Base-by-base conservation (phyloP, 2,113 vertebrate species). In the Macroglossus sobrinus region DNA sequence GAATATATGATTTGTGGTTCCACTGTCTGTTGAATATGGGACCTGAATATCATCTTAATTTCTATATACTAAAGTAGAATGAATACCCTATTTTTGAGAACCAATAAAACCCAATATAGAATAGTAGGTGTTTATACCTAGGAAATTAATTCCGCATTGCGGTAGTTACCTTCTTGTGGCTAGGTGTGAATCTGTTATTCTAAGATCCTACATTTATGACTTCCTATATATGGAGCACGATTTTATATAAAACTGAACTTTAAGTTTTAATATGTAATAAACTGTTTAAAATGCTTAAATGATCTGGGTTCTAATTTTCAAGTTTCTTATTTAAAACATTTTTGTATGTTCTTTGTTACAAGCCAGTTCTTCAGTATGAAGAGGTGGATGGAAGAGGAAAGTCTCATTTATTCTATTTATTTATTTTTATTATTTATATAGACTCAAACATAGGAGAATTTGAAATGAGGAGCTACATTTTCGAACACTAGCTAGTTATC, bases 1-100 rank as follows among this genome's bases (percentile, higher is more conserved):
- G 38, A 28, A 86, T 66, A 57, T 84, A 53, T 93, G 88, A 93
- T 93, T 95, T 64, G 69, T 11, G 43, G 33, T 96, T 93, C 80
- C 0, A 91, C 91, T 97, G 97, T 91, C 26, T 7, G 0, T 40
- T 19, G 43, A 33, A 12, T 81, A 19, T 57, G 24, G 24, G 14
- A 6, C 59, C 14, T 64, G 12, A 66, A 28, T 53, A 50, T 33
- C 12, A 35, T 90, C n/a, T 87, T 28, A 47, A 4, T 94, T 94
- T 72, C 19, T 74, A 28, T 4, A 43, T 63, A 90, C n/a, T 38
- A n/a, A 72, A 28, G 35, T 68, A 66, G 68, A 71, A 40, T 78
- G 40, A 72, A 38, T 63, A 72, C 4, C 18, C 15, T 94, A 57
- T 76, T 72, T 28, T 33, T 47, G 53, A 84, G 63, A 64, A 86